Base-by-base conservation (phyloP, 1,140 invertebrate species). In the Palaemon carinicauda region DNA sequence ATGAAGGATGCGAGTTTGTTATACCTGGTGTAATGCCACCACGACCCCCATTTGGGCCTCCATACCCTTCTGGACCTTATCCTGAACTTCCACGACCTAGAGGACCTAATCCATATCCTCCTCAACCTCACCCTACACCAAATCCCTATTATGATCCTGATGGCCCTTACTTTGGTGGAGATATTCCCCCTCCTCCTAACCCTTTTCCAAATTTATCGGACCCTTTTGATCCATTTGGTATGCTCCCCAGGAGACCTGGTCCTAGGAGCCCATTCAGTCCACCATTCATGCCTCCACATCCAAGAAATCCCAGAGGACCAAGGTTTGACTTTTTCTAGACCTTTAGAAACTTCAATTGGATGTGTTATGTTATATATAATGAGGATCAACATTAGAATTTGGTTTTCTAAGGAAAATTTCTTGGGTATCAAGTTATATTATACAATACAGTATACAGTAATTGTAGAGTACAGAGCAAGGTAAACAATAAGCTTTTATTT, bases 111-210 rank as follows among this genome's bases (percentile, higher is more conserved):
- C 79, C 79, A 3, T 87, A 87, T 65, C 82, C 85, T 27, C 31
- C 69, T 31, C 82, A 74, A 1, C 80, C 88, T 14, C 82, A 87
- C 17, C 88, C 88, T 17, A n/a, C 17, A 1, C 82, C 84, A 31
- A 89, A 89, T 51, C 88, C 88, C 19, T 89, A 84, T 54, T 81
- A 75, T 56, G 88, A 89, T 21, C 88, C 88, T 19, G 88, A 89
- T 51, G 86, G 88, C 33, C 88, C 88, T 41, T 89, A 85, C 65
- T 89, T 85, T 75, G 53, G 54, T 14, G 88, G 88, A 12, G 88
- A 89, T 50, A 80, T 89, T 29, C 88, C 88, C 0, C 82, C 31
- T 5, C 21, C 80, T 15, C 56, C 74, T 27, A 71, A 82, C n/a
- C 50, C 56, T 19, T 75, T 75, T 27, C 88, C 88, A 31, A 82